Conservation (phyloP, 1,140 invertebrate species). For the Heliothis subflexa region DNA sequence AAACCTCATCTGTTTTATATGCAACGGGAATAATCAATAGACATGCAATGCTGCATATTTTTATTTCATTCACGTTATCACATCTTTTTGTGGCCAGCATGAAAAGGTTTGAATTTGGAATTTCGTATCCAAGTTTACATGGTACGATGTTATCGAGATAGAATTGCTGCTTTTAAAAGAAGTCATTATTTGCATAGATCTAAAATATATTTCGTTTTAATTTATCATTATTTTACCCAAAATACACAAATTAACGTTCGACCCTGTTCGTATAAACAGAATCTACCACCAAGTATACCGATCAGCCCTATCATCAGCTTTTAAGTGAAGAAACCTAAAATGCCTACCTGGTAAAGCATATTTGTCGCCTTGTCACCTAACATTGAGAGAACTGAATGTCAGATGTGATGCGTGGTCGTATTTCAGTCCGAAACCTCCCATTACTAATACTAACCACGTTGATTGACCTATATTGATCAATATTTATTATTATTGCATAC, state of each 20-base stretch:
- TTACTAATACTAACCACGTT: not conserved
- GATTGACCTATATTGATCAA: not conserved
- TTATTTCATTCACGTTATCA: constrained; percentile 11
- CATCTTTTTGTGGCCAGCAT: not conserved
- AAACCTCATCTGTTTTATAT: constrained; percentile 6
- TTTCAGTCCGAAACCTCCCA: too few relatives aligned
- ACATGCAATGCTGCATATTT: not conserved
- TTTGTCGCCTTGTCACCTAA: too few relatives aligned
- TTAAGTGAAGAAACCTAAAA: too few relatives aligned
- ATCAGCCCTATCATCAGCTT: too few relatives aligned
- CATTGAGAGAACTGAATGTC: too few relatives aligned
- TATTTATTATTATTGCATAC: not conserved
- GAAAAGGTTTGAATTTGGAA: not conserved
- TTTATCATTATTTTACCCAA: too few relatives aligned
- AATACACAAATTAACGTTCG: too few relatives aligned
- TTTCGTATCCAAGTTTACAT: not conserved
- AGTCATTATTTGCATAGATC: not conserved
- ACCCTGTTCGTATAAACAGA: too few relatives aligned
- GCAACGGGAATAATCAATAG: constrained; percentile 1
- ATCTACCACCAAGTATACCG: too few relatives aligned
- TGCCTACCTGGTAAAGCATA: too few relatives aligned
- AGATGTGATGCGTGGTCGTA: too few relatives aligned
- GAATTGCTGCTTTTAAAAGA: not conserved
- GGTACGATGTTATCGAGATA: not conserved
- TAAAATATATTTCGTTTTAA: too few relatives aligned